Percentiles rank a stretch among this genome's conserved stretches.
phyloP scores from a whole-genome alignment of 2,888 invertebrate species.

The Elgonia sp. region DNA sequence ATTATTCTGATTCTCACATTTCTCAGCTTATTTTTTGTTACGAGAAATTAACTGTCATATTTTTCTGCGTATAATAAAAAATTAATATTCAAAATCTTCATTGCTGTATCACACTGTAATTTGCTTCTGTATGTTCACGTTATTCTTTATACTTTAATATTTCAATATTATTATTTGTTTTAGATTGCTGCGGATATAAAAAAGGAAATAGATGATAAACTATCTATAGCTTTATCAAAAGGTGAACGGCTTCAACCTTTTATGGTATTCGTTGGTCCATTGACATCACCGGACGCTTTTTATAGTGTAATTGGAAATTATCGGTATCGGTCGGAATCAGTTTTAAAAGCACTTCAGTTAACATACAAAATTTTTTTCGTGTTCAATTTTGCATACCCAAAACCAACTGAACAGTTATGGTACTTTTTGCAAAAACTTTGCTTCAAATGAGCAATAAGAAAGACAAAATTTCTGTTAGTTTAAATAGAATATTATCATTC shows the following conservation, averaged over 20 bases:
- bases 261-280: background rate
- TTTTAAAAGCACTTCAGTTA: background rate
- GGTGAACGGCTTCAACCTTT: background rate
- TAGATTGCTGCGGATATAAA: background rate
- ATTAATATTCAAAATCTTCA: too few relatives aligned
- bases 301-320: background rate
- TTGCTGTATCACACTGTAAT: too few relatives aligned
- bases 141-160: too few relatives aligned
- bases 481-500: background rate
- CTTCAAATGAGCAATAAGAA: background rate
- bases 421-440: background rate
- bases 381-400: background rate
- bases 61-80: too few relatives aligned
- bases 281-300: background rate
- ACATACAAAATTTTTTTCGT: slow-evolving; percentile 3
- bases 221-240: background rate
- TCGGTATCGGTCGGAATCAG: background rate
- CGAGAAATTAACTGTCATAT: too few relatives aligned
- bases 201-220: background rate
- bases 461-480: background rate
- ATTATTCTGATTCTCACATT: too few relatives aligned
- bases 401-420: background rate
- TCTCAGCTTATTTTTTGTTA: too few relatives aligned
- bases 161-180: too few relatives aligned
- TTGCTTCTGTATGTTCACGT: too few relatives aligned